Percentiles rank a stretch among this genome's conserved stretches.
These are phyloP conservation scores for Sebastes iracundus DNA, from an alignment of 2,797 vertebrate genomes.

Conservation along the genomic window DNA sequence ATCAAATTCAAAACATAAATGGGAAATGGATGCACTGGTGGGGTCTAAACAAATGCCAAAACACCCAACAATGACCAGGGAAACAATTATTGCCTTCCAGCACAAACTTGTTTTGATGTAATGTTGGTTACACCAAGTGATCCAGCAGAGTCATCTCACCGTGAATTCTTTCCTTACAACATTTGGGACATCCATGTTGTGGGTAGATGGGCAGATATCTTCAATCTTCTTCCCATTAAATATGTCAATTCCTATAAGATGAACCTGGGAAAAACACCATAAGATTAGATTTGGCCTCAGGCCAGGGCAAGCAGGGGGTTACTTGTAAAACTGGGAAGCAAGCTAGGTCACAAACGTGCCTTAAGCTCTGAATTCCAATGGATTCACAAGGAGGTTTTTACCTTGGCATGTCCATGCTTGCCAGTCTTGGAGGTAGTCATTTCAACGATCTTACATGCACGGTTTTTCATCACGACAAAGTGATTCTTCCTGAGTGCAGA, in stretches of 20 bases:
- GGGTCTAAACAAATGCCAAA: neutral
- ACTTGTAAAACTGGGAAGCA: neutral
- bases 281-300: neutral
- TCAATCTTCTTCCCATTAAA: conserved; percentile 95
- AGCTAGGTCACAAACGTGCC: neutral
- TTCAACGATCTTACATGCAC: conserved; percentile 95
- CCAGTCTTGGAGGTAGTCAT: conserved; percentile 98
- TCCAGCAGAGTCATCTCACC: conserved; percentile 66
- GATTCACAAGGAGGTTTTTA: conserved; percentile 54
- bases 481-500: conserved; percentile 96
- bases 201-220: conserved; percentile 97
- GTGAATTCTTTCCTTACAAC: conserved; percentile 91
- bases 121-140: neutral
- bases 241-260: conserved; percentile 93
- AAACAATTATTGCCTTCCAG: neutral
- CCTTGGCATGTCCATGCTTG: conserved; percentile 98
- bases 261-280: conserved; percentile 82
- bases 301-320: neutral
- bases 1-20: neutral
- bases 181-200: conserved; percentile 97
- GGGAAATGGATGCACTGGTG: neutral
- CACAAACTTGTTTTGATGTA: neutral
- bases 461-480: conserved; percentile 91
- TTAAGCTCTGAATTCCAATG: conserved; percentile 13
- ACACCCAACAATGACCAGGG: neutral